A percentile compares a stretch with the other conserved stretches of the same genome.
Conservation (phyloP, 2,888 invertebrate genomes). For the Lymantria monacha region DNA sequence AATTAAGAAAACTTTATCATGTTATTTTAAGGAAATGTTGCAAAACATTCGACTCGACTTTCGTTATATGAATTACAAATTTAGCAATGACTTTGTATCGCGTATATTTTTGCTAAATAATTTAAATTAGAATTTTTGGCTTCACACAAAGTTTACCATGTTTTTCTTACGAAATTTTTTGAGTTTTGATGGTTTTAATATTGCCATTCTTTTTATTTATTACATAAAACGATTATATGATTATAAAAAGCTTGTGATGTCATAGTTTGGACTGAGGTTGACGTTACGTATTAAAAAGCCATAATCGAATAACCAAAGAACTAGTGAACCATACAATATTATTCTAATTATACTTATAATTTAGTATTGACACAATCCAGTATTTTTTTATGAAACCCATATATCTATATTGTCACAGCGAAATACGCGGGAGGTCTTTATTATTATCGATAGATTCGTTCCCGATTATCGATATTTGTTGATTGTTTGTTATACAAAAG, state of each 20-base stretch:
- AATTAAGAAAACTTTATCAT: conserved; percentile 35
- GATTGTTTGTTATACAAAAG: conserved; percentile 67
- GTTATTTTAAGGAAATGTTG: conserved; percentile 39
- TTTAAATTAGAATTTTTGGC: conserved; percentile 8
- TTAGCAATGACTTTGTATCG: conserved; percentile 8
- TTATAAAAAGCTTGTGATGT: not conserved
- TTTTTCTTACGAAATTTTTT: conserved; percentile 1
- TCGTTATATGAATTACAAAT: conserved; percentile 11
- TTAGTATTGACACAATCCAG: not conserved
- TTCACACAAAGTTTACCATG: conserved; percentile 5
- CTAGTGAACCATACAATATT: not conserved
- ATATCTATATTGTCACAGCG: conserved; percentile 36
- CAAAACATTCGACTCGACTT: conserved; percentile 12
- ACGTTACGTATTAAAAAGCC: too few species aligned
- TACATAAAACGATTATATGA: not conserved
- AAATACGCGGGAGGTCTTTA: conserved; percentile 66
- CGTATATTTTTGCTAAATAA: conserved; percentile 10
- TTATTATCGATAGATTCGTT: conserved; percentile 52
- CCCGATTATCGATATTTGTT: conserved; percentile 72
- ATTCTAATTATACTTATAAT: not conserved
- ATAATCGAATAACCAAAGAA: too few species aligned
- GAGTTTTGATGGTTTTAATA: not conserved
- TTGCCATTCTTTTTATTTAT: not conserved
- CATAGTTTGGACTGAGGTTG: not conserved
- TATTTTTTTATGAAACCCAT: conserved; percentile 20